Evolutionary conservation across 2,888 invertebrate genomes (phyloP).

Genomic region (Belgica antarctica): DNA sequence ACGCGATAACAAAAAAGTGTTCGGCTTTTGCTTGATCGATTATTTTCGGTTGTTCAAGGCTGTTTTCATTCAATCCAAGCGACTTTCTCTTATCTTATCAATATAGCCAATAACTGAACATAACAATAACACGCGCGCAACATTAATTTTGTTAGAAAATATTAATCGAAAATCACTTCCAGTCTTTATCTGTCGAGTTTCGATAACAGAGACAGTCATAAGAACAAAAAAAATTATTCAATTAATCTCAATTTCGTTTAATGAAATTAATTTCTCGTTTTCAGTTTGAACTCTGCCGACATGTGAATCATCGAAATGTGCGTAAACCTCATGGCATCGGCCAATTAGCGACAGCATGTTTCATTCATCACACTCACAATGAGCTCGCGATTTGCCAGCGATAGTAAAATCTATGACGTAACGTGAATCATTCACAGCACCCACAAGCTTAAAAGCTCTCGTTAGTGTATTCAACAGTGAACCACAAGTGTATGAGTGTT

Average conservation of each 20-base stretch:
- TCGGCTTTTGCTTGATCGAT: not conserved
- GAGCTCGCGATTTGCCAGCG: slow-evolving; percentile 25
- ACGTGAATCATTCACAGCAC: not conserved
- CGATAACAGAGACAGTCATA: not conserved
- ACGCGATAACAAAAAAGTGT: not conserved
- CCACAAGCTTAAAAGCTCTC: slow-evolving; percentile 2
- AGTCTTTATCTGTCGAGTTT: not conserved
- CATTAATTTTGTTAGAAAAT: not conserved
- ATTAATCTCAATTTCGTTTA: slow-evolving; percentile 38
- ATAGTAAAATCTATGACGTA: slow-evolving; percentile 37
- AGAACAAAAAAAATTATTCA: too few species aligned
- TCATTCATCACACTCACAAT: slow-evolving; percentile 27
- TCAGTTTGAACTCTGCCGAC: not conserved
- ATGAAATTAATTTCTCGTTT: slow-evolving; percentile 24
- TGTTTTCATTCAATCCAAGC: not conserved
- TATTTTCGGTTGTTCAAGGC: not conserved
- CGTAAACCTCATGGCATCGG: not conserved
- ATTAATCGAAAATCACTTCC: not conserved
- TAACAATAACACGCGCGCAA: not conserved
- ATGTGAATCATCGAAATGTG: slow-evolving; percentile 36
- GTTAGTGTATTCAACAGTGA: too few species aligned
- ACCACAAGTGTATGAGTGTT: slow-evolving; percentile 32
- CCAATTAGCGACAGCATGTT: slow-evolving; percentile 20
- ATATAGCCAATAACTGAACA: not conserved
- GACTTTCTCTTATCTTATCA: slow-evolving; percentile 11